These are phyloP conservation scores for Meleagris gallopavo DNA, from an alignment of 2,113 vertebrate species.

Conservation along the genomic window DNA sequence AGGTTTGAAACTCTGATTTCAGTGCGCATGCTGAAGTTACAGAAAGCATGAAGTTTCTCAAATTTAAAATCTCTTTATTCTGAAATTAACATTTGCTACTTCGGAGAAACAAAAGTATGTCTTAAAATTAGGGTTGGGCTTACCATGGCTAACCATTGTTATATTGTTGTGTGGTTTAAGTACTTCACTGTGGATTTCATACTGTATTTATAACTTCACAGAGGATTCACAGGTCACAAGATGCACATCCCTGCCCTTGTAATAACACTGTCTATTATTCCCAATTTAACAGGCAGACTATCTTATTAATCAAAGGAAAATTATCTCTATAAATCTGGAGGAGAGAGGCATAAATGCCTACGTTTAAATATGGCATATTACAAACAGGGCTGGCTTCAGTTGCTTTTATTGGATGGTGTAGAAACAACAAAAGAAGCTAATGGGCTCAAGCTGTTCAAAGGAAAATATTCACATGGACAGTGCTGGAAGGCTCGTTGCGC, in stretches of 20 bases:
- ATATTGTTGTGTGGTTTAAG: background rate
- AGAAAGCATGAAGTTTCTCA: background rate
- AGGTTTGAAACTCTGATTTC: background rate
- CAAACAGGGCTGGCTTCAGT: background rate
- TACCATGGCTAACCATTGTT: background rate
- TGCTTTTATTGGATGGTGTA: conserved; percentile 3
- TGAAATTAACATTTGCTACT: background rate
- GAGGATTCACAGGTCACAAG: background rate
- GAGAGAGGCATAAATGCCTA: background rate
- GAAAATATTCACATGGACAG: background rate
- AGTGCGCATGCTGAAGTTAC: background rate
- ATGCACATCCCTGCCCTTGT: background rate
- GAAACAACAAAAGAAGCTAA: conserved; percentile 15
- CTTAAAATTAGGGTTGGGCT: background rate
- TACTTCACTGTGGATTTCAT: background rate
- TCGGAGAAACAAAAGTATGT: background rate
- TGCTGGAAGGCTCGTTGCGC: conserved; percentile 14
- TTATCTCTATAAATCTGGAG: background rate
- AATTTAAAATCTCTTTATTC: background rate
- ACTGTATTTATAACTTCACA: background rate
- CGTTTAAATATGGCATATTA: background rate
- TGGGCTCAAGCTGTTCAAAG: conserved; percentile 29
- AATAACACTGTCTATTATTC: background rate
- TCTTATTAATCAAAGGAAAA: background rate
- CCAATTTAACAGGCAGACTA: background rate